Evolutionary conservation across 2,888 invertebrate species (phyloP).

Genomic region (Halocaridina rubra): DNA sequence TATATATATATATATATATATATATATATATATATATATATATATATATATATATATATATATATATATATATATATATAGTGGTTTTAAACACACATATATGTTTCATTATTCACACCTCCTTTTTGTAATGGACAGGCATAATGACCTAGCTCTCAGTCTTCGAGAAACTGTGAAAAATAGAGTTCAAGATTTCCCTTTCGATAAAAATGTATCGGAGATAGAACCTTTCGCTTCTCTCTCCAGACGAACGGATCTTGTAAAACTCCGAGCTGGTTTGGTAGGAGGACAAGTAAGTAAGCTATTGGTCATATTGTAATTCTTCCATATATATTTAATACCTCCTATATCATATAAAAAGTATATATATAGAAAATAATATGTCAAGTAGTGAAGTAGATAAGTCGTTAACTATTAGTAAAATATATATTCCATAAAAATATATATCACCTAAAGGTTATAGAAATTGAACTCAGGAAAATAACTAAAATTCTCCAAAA

Average conservation of each 20-base stretch:
- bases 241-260: slow-evolving; percentile 94
- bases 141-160: slow-evolving; percentile 92
- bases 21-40: no score
- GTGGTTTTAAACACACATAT: no score
- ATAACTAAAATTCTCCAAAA: no score
- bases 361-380: not conserved
- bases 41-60: no score
- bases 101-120: no score
- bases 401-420: not conserved
- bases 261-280: slow-evolving; percentile 81
- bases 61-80: no score
- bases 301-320: not conserved
- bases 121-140: no score
- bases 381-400: not conserved
- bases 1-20: no score
- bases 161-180: slow-evolving; percentile 90
- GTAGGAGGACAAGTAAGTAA: slow-evolving; percentile 86
- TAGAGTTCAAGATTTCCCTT: slow-evolving; percentile 84
- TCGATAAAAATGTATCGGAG: slow-evolving; percentile 77
- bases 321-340: not conserved
- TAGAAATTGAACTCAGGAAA: not conserved
- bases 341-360: not conserved
- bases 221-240: slow-evolving; percentile 85
- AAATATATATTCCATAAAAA: no score
- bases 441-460: not conserved